Evolutionary conservation across 1,140 invertebrate genomes (phyloP).

Genomic region (Neocloeon triangulifer): DNA sequence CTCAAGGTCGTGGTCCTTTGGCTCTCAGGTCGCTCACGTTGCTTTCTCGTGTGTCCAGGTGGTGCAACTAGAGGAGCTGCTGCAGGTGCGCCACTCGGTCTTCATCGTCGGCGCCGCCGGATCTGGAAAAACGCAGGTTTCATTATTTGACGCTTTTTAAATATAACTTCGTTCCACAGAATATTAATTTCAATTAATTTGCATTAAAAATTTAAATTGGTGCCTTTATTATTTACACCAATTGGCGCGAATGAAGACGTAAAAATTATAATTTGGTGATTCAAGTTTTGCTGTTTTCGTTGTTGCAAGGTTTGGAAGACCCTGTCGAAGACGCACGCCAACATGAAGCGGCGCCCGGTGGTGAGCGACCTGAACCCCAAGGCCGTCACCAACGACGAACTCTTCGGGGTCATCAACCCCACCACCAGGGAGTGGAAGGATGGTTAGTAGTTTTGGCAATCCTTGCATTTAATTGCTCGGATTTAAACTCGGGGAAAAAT

Average conservation of each 20-base stretch:
- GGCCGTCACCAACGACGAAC: slow-evolving; percentile 85
- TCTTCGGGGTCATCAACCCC: slow-evolving; percentile 90
- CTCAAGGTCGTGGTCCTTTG: slow-evolving; percentile 28
- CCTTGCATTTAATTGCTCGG: no score
- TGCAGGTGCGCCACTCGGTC: slow-evolving; percentile 84
- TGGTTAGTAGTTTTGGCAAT: slow-evolving; percentile 34
- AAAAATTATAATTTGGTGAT: no score
- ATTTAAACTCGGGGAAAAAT: no score
- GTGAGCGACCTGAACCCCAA: slow-evolving; percentile 86
- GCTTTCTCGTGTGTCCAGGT: slow-evolving; percentile 25
- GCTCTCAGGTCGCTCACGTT: no score
- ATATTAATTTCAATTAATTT: no score
- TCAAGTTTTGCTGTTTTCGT: no score
- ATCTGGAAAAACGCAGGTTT: slow-evolving; percentile 76
- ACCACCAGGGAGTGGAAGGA: slow-evolving; percentile 93
- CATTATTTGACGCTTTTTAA: no score
- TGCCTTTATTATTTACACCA: no score
- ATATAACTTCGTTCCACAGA: no score
- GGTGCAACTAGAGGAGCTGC: slow-evolving; percentile 76
- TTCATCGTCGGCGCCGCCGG: slow-evolving; percentile 85
- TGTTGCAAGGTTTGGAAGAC: slow-evolving; percentile 94
- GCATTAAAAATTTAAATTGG: no score
- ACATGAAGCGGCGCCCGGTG: slow-evolving; percentile 53
- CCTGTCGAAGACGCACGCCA: slow-evolving; percentile 56
- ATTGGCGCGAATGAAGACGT: no score